Percentiles rank a stretch among this genome's conserved stretches.
phyloP scores from a whole-genome alignment of 1,140 invertebrate species.

The Agrilus planipennis region DNA sequence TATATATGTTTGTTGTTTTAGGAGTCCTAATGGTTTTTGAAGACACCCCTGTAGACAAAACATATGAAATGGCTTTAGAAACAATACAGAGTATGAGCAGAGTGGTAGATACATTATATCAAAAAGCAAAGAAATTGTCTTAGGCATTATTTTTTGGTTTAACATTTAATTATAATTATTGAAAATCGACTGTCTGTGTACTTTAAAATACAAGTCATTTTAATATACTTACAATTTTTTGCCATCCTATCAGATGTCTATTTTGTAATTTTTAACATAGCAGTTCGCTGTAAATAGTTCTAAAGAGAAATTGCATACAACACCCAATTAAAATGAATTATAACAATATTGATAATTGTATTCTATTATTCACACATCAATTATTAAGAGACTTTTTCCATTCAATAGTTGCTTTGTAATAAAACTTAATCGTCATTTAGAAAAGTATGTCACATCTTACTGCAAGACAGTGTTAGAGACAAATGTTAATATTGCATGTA shows the following conservation, averaged over 20 bases:
- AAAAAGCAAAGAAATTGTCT: slow-evolving; percentile 96
- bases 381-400: too few relatives aligned
- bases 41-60: slow-evolving; percentile 87
- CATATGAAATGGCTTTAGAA: slow-evolving; percentile 92
- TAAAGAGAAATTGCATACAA: slow-evolving; percentile 3
- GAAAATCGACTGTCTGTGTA: slow-evolving; percentile 26
- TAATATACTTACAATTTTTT: slow-evolving; percentile 6
- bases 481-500: too few relatives aligned
- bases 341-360: too few relatives aligned
- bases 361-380: too few relatives aligned
- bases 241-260: not conserved
- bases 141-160: slow-evolving; percentile 41
- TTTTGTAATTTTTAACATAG: slow-evolving; percentile 2
- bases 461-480: too few relatives aligned
- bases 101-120: slow-evolving; percentile 95
- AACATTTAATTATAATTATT: slow-evolving; percentile 16
- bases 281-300: slow-evolving; percentile 3
- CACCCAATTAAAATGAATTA: too few relatives aligned
- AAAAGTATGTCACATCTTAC: too few relatives aligned
- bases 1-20: slow-evolving; percentile 16
- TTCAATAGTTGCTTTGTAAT: too few relatives aligned
- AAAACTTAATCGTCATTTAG: too few relatives aligned
- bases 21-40: slow-evolving; percentile 94
- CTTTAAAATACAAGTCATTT: slow-evolving; percentile 24
- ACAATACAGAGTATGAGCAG: slow-evolving; percentile 98